Evolutionary conservation across 1,140 invertebrate genomes (phyloP).

Genomic region (Zaprionus gabonicus): DNA sequence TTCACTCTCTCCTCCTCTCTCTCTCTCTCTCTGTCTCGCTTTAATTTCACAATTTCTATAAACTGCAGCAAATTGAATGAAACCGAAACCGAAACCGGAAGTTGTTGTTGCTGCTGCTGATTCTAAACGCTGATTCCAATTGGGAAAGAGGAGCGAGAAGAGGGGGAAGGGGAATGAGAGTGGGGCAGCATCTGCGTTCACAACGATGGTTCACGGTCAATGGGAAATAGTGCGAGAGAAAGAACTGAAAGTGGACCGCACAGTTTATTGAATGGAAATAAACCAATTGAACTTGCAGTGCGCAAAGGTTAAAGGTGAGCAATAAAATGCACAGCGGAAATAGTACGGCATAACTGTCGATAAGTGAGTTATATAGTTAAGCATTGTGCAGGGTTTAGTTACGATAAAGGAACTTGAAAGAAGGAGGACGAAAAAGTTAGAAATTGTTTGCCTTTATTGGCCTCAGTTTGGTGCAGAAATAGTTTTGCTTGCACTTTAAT

Average conservation of each 20-base stretch:
- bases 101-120: constrained; percentile 23
- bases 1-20: background rate
- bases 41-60: constrained; percentile 20
- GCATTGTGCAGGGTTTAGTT: background rate
- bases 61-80: constrained; percentile 43
- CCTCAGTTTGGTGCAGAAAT: background rate
- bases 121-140: constrained; percentile 37
- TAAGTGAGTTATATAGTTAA: background rate
- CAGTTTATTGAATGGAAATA: constrained; percentile 20
- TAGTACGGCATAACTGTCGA: background rate
- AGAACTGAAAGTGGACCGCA: background rate
- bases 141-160: constrained; percentile 1
- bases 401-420: no score
- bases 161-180: background rate
- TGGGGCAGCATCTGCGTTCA: background rate
- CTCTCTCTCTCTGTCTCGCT: background rate
- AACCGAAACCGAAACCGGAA: constrained; percentile 40
- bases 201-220: constrained; percentile 18
- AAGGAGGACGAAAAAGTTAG: no score
- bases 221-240: constrained; percentile 13
- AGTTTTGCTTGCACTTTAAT: background rate
- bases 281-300: constrained; percentile 8
- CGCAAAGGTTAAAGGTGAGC: constrained; percentile 3
- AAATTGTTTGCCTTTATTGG: background rate
- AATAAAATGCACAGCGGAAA: background rate